phyloP scores from a whole-genome alignment of 2,797 vertebrate species.

The Betta splendens region DNA sequence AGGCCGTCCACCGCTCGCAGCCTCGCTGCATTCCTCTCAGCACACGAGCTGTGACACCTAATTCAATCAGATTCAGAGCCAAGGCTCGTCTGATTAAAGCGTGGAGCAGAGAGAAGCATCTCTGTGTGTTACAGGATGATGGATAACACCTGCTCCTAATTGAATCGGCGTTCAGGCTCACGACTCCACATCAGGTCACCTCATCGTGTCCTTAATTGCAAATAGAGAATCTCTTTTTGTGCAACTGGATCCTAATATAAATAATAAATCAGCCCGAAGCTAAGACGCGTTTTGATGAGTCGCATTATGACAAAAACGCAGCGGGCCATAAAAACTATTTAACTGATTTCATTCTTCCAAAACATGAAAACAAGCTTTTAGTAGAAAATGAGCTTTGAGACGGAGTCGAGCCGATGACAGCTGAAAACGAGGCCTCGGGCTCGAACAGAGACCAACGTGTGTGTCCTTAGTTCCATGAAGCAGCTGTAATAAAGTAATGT shows the following conservation, averaged over 20 bases:
- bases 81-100: slow-evolving; percentile 14
- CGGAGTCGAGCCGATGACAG: not conserved
- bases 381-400: not conserved
- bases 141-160: not conserved
- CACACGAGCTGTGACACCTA: slow-evolving; percentile 33
- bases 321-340: not conserved
- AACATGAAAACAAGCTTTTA: slow-evolving; percentile 7
- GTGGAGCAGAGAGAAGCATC: not conserved
- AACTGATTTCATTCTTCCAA: slow-evolving; percentile 1
- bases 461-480: no score
- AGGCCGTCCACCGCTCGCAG: slow-evolving; percentile 15
- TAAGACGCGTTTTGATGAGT: not conserved
- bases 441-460: no score
- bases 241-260: not conserved
- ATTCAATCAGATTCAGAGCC: slow-evolving; percentile 35
- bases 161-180: not conserved
- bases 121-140: not conserved
- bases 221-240: not conserved
- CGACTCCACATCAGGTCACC: not conserved
- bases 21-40: slow-evolving; percentile 24
- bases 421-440: not conserved
- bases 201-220: not conserved
- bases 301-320: not conserved
- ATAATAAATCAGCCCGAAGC: not conserved
- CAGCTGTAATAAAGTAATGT: no score